These are phyloP conservation scores for Plebejus anna DNA, from an alignment of 2,888 invertebrate species.

Conservation along the genomic window DNA sequence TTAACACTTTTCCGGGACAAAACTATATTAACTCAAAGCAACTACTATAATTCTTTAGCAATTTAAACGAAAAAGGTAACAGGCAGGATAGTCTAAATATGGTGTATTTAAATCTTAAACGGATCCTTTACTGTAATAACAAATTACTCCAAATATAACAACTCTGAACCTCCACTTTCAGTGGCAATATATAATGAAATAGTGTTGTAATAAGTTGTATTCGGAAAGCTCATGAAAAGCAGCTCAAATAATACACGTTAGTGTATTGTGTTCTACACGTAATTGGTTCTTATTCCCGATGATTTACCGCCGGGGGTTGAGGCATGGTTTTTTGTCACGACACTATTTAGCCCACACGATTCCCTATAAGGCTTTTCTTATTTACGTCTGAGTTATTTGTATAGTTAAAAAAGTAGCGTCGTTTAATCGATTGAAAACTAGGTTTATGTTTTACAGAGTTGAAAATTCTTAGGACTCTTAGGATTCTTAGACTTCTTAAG, in stretches of 20 bases:
- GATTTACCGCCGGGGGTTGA: constrained; percentile 68
- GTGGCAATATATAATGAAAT: background rate
- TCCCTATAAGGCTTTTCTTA: constrained; percentile 49
- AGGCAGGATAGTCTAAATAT: too few relatives aligned
- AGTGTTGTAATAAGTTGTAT: constrained; percentile 57
- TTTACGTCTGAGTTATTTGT: constrained; percentile 31
- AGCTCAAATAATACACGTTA: constrained; percentile 34
- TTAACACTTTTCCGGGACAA: background rate
- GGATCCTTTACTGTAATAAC: too few relatives aligned
- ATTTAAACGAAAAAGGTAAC: too few relatives aligned
- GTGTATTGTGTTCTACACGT: constrained; percentile 60
- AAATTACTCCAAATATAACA: too few relatives aligned
- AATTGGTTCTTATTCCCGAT: constrained; percentile 72
- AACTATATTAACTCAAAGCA: background rate
- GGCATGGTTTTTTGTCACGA: constrained; percentile 78
- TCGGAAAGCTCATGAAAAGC: constrained; percentile 33
- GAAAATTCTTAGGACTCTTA: too few relatives aligned
- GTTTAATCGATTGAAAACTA: too few relatives aligned
- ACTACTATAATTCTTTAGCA: too few relatives aligned
- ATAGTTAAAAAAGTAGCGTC: background rate
- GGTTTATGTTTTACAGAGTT: too few relatives aligned
- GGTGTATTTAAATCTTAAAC: too few relatives aligned
- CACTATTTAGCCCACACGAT: constrained; percentile 65
- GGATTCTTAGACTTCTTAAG: too few relatives aligned
- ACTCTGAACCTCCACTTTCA: background rate